Evolutionary conservation across 2,888 invertebrate genomes (phyloP), one percentile per base, ranked within the genome.

Genomic region (Scrobipalpa costella): DNA sequence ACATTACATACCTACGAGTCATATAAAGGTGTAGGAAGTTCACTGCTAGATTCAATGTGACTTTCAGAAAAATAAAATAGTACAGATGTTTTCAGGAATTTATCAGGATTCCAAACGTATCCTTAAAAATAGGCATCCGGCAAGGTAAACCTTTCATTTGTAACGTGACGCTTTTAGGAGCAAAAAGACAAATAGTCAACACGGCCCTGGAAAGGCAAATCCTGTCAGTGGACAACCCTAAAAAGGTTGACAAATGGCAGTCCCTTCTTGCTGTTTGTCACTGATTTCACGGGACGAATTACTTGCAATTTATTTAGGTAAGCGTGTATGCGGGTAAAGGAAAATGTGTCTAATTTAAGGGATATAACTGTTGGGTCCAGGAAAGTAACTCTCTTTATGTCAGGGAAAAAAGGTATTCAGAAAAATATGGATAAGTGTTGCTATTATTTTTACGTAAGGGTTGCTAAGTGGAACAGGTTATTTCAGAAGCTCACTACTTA

Each of bases 241-340:
- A 49, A 74, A 73, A 72, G 72, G 63, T 73, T 74, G 74, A 73
- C 72, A 74, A 73, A 73, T 68, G 70, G 69, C 68, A 63, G 69
- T 69, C 67, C 63, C 27, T 60, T 38, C 33, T 15, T 36, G 49
- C 7, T 40, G 40, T 49, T 49, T 49, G 49, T 49, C 49, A 49
- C 49, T 49, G 49, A 49, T 49, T 49, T 21, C 13, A 11, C 33
- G 15, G 57, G 57, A 27, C 33, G 57, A 57, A 57, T 57, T 15
- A 33, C 49, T 19, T 17, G 19, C 11, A 19, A 49, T 49, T 49
- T 49, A 21, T 49, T 49, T 49, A 49, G 49, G 49, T 38, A 38
- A 13, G 38, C 38, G 8, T 49, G 21, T 52, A 40, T 61, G 47
- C 7, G 33, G 38, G 36, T 15, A 7, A 6, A 27, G 33, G 57